phyloP scores from a whole-genome alignment of 1,140 invertebrate genomes.

The Brachionus rubens region DNA sequence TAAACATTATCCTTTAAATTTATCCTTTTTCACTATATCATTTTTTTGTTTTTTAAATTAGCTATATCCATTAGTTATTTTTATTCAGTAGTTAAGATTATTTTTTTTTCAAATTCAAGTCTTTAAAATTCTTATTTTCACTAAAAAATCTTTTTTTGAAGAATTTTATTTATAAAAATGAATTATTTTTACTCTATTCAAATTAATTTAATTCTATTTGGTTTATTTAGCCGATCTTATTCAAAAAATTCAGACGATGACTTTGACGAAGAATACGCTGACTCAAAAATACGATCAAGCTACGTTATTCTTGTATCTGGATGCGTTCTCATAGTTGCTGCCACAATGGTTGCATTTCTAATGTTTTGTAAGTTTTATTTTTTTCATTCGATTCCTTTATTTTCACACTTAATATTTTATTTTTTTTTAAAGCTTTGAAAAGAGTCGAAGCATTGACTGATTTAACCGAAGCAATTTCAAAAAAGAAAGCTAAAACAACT shows the following conservation, averaged over 20 bases:
- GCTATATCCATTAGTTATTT: too few relatives aligned
- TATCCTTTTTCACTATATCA: too few relatives aligned
- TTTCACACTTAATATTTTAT: not conserved
- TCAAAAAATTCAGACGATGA: not conserved
- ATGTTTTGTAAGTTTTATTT: not conserved
- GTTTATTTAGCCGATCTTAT: too few relatives aligned
- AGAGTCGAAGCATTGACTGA: not conserved
- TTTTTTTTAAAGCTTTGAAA: conserved; percentile 22
- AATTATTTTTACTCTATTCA: too few relatives aligned
- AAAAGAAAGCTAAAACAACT: not conserved
- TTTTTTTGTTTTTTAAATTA: too few relatives aligned
- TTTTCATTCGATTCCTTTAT: not conserved
- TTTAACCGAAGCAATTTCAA: not conserved
- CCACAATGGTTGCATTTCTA: not conserved
- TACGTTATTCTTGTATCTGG: not conserved
- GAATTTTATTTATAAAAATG: too few relatives aligned
- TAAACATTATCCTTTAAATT: too few relatives aligned
- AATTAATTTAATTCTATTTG: too few relatives aligned
- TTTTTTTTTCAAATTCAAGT: too few relatives aligned
- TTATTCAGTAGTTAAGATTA: too few relatives aligned
- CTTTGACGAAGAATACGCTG: not conserved
- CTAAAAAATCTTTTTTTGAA: too few relatives aligned
- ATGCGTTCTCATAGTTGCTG: conserved; percentile 15
- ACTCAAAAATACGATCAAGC: conserved; percentile 3
- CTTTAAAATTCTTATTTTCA: too few relatives aligned